phyloP scores from a whole-genome alignment of 2,113 vertebrate genomes.

The Phoenicopterus ruber region DNA sequence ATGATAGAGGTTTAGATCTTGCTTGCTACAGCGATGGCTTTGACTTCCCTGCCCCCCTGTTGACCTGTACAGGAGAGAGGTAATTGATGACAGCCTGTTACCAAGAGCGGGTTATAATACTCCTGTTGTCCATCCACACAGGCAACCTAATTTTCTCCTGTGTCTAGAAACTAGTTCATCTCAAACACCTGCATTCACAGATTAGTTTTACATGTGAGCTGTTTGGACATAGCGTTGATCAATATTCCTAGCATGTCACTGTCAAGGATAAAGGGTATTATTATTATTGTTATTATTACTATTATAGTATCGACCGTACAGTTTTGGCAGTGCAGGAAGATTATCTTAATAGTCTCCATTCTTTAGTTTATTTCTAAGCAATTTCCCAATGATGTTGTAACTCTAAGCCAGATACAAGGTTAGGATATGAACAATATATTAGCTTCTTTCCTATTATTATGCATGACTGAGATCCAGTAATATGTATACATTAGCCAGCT shows the following conservation, averaged over 20 bases:
- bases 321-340: background rate
- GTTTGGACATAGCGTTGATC: background rate
- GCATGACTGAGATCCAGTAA: background rate
- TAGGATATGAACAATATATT: background rate
- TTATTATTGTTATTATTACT: background rate
- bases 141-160: constrained; percentile 3
- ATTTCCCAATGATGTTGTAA: background rate
- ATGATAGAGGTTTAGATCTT: background rate
- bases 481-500: background rate
- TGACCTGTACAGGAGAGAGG: background rate
- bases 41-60: background rate
- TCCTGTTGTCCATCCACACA: background rate
- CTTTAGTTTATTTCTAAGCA: background rate
- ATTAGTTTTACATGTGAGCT: background rate
- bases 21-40: background rate
- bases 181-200: background rate
- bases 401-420: background rate
- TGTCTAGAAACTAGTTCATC: background rate
- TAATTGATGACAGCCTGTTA: constrained; percentile 11
- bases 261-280: background rate
- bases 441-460: background rate
- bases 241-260: background rate
- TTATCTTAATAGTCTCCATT: background rate
- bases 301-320: background rate
- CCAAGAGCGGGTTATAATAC: background rate